These are phyloP conservation scores for Platichthys flesus DNA, from an alignment of 2,113 vertebrate species.

Conservation along the genomic window DNA sequence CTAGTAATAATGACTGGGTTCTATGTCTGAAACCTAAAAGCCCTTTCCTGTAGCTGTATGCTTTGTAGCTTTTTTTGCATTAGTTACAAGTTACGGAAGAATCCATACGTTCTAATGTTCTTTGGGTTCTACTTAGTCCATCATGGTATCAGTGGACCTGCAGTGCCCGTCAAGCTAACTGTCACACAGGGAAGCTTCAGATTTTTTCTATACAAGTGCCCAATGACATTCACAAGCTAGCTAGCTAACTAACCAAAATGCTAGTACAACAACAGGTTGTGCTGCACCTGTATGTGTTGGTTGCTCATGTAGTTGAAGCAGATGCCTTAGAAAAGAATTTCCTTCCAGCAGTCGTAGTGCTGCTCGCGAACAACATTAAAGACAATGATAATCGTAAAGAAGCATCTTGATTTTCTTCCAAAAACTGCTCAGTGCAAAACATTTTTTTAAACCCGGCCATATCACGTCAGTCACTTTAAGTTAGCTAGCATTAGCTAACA, in stretches of 20 bases:
- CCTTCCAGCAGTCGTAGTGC: slow-evolving; percentile 1
- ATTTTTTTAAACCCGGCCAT: not conserved
- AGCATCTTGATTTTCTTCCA: not conserved
- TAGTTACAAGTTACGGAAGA: not conserved
- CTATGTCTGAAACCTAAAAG: too few relatives aligned
- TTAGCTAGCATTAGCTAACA: too few relatives aligned
- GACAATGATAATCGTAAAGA: not conserved
- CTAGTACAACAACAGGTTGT: slow-evolving; percentile 13
- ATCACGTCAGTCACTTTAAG: not conserved
- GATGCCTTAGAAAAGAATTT: slow-evolving; percentile 36
- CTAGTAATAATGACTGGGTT: not conserved
- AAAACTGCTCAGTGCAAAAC: not conserved
- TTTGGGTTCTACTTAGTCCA: not conserved
- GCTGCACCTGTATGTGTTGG: not conserved
- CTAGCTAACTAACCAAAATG: slow-evolving; percentile 52
- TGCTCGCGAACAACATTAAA: not conserved
- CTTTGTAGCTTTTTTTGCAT: slow-evolving; percentile 15
- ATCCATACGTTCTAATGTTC: not conserved
- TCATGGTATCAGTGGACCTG: not conserved
- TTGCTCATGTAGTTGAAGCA: slow-evolving; percentile 11
- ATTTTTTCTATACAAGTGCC: slow-evolving; percentile 36
- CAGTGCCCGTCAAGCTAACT: not conserved
- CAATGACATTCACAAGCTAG: slow-evolving; percentile 29
- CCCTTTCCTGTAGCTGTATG: slow-evolving; percentile 23
- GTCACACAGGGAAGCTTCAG: not conserved